Conservation (phyloP, 2,888 invertebrate species). For the Papilio demoleus region DNA sequence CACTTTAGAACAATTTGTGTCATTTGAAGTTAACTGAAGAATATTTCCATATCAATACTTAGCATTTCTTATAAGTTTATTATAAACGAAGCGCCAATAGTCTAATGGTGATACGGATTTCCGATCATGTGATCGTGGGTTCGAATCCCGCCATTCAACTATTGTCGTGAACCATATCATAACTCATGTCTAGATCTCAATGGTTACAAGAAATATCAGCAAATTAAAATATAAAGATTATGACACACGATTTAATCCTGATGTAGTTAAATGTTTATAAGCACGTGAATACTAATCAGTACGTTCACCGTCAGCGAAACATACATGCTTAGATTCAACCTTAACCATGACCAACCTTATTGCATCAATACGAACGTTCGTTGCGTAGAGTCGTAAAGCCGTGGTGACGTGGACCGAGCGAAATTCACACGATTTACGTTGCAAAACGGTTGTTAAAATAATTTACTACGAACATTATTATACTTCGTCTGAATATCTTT, state of each 20-base stretch:
- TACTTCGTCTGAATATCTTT: not conserved
- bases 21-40: not conserved
- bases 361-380: conserved; percentile 13
- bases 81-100: too few relatives aligned
- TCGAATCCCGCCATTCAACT: too few relatives aligned
- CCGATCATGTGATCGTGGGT: too few relatives aligned
- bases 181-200: too few relatives aligned
- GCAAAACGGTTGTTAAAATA: conserved; percentile 16
- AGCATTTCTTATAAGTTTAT: too few relatives aligned
- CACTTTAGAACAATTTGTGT: not conserved
- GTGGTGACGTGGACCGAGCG: conserved; percentile 30
- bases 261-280: not conserved
- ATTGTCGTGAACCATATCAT: too few relatives aligned
- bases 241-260: not conserved
- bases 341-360: conserved; percentile 34
- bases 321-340: conserved; percentile 23
- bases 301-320: conserved; percentile 6
- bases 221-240: not conserved
- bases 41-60: too few relatives aligned
- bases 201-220: too few relatives aligned
- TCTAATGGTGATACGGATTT: too few relatives aligned
- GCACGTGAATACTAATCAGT: not conserved
- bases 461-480: conserved; percentile 12
- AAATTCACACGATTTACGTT: conserved; percentile 22
- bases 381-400: conserved; percentile 28